Evolutionary conservation across 2,888 invertebrate species (phyloP), one percentile per base, ranked within the genome.

Genomic region (Adelphocoris suturalis): DNA sequence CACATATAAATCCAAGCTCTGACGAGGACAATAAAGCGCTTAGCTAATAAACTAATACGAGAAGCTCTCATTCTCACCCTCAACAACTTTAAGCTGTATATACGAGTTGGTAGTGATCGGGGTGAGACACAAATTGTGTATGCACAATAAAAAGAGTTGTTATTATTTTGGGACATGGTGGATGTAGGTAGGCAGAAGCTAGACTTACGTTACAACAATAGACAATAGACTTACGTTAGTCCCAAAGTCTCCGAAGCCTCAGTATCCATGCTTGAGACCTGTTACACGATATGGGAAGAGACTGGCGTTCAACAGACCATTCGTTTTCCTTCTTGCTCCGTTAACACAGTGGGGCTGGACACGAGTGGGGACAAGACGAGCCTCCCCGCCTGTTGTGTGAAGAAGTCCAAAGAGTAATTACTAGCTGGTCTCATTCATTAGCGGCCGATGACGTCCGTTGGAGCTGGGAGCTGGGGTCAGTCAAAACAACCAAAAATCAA

Each of bases 401-500:
- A 78, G 16, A 78, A 16, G 78, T 78, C 78, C 78, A 78, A 78
- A 78, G 78, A 16, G 78, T 78, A 78, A 78, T 78, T 46, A 47
- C 78, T 47, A n/a, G 0, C 37, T n/a, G 2, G 0, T 68, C 68
- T 23, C 68, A 68, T 68, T 68, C 68, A 68, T 23, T 68, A 9
- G 68, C 52, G 27, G 11, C 68, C 23, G 78, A 78, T 78, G 47
- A 78, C 78, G 78, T 78, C 78, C 37, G 75, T n/a, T n/a, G n/a
- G n/a, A n/a, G n/a, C n/a, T n/a, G n/a, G 16, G 11, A n/a, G 37
- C 75, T 19, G 76, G 28, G 28, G 78, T 78, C 46, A 19, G 78
- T 47, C 78, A 78, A 78, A 78, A 78, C 37, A 78, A 19, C 78
- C n/a, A 23, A 68, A 68, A 68, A 68, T 23, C 68, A 27, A 19